Evolutionary conservation across 2,113 vertebrate genomes (phyloP), one percentile per base, ranked within the genome.

Genomic region (Xyrauchen texanus): DNA sequence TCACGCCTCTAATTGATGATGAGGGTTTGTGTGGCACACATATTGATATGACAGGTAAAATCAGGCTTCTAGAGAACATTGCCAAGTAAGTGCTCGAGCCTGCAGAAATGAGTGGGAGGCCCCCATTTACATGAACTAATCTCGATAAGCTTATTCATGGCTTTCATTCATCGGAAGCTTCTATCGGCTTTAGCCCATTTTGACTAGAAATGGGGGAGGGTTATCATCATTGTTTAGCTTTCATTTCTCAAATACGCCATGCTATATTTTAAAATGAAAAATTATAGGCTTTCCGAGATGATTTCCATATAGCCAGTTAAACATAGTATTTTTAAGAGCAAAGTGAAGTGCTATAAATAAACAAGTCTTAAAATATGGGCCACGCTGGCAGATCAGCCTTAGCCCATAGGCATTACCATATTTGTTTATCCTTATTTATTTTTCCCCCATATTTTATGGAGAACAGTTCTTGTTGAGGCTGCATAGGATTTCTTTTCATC

Each of bases 41-140:
- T 62, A 46, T 44, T 68, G 61, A 70, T 77, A 44, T 77, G 67
- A 82, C 74, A 82, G 62, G 46, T 78, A 70, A 67, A 73, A 82
- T 78, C 53, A 55, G 58, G 42, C 62, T 44, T 58, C 73, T 49
- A 10, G 46, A 67, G 63, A 66, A 58, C 4, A 45, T 57, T 74
- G 51, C 61, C 68, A 73, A 65, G 49, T 66, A 21, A 79, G 69
- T 57, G 61, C 45, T 49, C 34, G 13, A 70, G 51, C 69, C 61
- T 46, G 42, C 62, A 66, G 68, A 10, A 69, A 58, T 57, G 44
- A 79, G 52, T 73, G 46, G 69, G 8, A 79, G 52, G 51, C n/a
- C 10, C 46, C 11, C 7, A 57, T 79, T 73, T 72, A 73, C n/a
- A 47, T 49, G 12, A 46, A 52, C 57, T 71, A 69, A 78, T 69